Evolutionary conservation across 53 echinoderm and acorn worm species (phyloP).

Genomic region (Pentamera pediparva): DNA sequence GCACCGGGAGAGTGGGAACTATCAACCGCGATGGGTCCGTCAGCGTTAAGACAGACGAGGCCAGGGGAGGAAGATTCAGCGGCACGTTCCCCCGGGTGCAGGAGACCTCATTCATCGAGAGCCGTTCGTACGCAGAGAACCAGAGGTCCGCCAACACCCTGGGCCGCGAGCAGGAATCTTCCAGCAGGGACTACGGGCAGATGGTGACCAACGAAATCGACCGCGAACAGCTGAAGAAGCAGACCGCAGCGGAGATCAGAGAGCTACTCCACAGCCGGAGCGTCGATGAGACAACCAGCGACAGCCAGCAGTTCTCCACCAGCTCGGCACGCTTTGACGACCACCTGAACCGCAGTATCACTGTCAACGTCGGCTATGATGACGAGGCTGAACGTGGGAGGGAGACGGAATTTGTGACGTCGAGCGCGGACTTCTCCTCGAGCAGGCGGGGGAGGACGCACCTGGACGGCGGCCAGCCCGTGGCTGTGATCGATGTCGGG

Average conservation of each 20-base stretch:
- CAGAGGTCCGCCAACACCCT: constrained; percentile 2
- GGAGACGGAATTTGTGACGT: neutral
- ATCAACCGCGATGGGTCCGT: constrained; percentile 39
- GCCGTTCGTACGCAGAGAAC: neutral
- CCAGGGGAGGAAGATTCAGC: neutral
- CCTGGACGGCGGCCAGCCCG: neutral
- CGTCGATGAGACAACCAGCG: neutral
- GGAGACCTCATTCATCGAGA: constrained; percentile 15
- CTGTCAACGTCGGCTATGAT: constrained; percentile 20
- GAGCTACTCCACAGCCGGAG: neutral
- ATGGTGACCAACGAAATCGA: constrained; percentile 28
- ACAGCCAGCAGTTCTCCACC: neutral
- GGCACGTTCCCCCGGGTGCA: constrained; percentile 10
- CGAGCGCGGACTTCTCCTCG: neutral
- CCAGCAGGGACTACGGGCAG: neutral
- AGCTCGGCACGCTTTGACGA: constrained; percentile 15
- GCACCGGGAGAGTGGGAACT: constrained; percentile 19
- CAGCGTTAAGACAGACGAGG: constrained; percentile 18
- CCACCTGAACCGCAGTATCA: constrained; percentile 21
- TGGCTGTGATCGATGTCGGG: constrained; percentile 4
- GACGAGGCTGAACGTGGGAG: neutral
- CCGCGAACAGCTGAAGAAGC: neutral
- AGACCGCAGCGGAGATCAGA: constrained; percentile 20
- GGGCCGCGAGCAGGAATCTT: neutral
- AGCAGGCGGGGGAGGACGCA: neutral